Conservation (phyloP, 2,797 vertebrate species). For the Tauraco hartlaubi region DNA sequence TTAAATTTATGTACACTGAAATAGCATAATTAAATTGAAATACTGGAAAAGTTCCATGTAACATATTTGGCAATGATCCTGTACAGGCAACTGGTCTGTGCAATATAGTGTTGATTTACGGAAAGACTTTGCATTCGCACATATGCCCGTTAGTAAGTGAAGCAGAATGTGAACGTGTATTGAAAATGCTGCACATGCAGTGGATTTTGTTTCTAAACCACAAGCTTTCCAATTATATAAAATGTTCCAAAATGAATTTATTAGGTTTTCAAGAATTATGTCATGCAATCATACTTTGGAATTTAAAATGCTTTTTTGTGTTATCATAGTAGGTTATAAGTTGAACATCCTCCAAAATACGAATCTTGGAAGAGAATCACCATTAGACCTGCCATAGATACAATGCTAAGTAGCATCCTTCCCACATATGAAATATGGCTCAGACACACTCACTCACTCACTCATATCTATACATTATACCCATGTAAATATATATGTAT, state of each 20-base stretch:
- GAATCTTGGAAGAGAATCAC: fast-evolving
- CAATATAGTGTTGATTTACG: not conserved
- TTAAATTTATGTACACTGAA: not conserved
- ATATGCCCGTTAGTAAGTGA: not conserved
- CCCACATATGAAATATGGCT: not conserved
- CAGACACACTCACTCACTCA: not conserved
- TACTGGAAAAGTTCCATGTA: conserved; percentile 17
- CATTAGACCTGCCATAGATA: not conserved
- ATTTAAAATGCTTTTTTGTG: not conserved
- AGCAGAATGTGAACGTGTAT: not conserved
- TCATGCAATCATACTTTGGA: not conserved
- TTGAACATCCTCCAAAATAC: not conserved
- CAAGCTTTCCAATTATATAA: not conserved
- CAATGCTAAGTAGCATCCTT: not conserved
- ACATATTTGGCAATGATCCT: conserved; percentile 26
- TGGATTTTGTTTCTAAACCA: not conserved
- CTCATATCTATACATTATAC: not conserved
- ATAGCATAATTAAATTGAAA: conserved; percentile 33
- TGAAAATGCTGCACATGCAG: not conserved
- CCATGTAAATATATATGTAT: not conserved
- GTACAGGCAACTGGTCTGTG: not conserved
- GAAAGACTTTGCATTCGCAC: not conserved
- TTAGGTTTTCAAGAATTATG: not conserved
- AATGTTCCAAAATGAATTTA: not conserved
- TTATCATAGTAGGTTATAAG: not conserved